Percentiles rank a stretch among this genome's conserved stretches.
These are phyloP conservation scores for Zosterops lateralis DNA, from an alignment of 2,113 vertebrate genomes.

Conservation along the genomic window DNA sequence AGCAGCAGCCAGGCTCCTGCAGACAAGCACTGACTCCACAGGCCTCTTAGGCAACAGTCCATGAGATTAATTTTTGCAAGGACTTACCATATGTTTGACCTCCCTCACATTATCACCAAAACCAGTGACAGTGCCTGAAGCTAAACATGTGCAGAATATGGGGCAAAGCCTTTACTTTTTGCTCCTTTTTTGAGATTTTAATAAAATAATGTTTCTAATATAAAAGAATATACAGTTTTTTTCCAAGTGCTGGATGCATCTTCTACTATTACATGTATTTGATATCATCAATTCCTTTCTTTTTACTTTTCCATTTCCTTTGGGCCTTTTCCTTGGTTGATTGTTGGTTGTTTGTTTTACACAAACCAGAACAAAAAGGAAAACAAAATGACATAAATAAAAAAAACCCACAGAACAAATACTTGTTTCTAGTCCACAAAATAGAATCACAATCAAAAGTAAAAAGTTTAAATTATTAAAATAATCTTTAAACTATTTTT, in stretches of 20 bases:
- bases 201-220: not conserved
- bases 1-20: constrained; percentile 33
- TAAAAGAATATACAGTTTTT: not conserved
- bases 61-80: not conserved
- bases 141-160: not conserved
- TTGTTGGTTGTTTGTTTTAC: not conserved
- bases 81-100: not conserved
- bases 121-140: not conserved
- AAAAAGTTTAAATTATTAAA: not conserved
- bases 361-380: not conserved
- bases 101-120: not conserved
- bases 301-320: not conserved
- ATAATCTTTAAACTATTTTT: not conserved
- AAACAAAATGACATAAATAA: not conserved
- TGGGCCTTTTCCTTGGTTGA: not conserved
- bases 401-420: not conserved
- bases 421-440: not conserved
- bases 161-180: not conserved
- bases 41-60: not conserved
- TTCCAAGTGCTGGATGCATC: not conserved
- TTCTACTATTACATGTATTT: not conserved
- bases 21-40: constrained; percentile 8
- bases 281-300: not conserved
- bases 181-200: not conserved
- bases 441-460: not conserved